phyloP scores from a whole-genome alignment of 1,140 invertebrate species.

The Drusus annulatus region DNA sequence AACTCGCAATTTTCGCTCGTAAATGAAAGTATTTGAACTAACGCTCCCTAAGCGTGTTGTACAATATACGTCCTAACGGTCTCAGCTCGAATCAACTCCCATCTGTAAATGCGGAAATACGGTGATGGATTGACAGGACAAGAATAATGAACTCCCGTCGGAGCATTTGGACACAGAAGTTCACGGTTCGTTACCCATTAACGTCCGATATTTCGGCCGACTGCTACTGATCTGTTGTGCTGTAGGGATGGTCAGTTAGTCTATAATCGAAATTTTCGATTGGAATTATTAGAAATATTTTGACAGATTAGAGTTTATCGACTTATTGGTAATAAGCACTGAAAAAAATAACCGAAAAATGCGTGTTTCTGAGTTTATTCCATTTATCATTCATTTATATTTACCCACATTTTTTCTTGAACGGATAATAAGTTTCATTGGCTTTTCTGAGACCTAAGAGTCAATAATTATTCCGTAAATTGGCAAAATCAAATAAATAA shows the following conservation, averaged over 20 bases:
- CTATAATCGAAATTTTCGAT: background rate
- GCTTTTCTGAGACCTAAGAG: no score
- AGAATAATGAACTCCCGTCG: constrained; percentile 37
- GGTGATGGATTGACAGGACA: constrained; percentile 40
- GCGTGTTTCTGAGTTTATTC: no score
- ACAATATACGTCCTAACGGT: background rate
- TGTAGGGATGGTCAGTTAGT: background rate
- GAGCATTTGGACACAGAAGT: constrained; percentile 34
- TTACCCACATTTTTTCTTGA: no score
- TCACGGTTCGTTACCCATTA: constrained; percentile 37
- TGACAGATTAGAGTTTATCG: no score
- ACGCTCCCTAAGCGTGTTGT: background rate
- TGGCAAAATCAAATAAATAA: no score
- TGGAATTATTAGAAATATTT: no score
- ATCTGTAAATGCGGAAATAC: constrained; percentile 23
- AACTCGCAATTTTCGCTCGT: background rate
- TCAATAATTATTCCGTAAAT: no score
- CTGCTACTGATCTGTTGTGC: background rate
- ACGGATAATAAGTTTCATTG: no score
- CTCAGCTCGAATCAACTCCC: background rate
- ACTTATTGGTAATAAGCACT: no score
- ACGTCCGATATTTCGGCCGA: constrained; percentile 21
- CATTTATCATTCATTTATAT: no score
- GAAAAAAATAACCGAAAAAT: no score
- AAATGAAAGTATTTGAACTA: background rate